phyloP scores from a whole-genome alignment of 2,888 invertebrate genomes.

The Pterostichus niger region DNA sequence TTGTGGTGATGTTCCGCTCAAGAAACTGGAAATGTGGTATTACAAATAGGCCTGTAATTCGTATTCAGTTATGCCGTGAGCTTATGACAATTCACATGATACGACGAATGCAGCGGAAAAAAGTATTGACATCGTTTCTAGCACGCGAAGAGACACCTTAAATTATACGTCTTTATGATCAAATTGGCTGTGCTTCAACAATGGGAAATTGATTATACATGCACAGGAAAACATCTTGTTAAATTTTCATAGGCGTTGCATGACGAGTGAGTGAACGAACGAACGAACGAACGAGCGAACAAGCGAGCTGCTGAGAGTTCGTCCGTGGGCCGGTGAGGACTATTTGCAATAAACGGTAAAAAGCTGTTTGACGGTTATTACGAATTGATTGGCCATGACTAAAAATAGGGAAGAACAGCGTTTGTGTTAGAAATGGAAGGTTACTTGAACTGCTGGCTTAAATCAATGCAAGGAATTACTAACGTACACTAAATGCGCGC shows the following conservation, averaged over 20 bases:
- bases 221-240: slow-evolving; percentile 57
- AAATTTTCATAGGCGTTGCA: slow-evolving; percentile 54
- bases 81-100: slow-evolving; percentile 52
- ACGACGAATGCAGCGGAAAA: slow-evolving; percentile 57
- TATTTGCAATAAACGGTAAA: slow-evolving; percentile 45
- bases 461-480: slow-evolving; percentile 2
- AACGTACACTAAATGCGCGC: not conserved
- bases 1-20: slow-evolving; percentile 33
- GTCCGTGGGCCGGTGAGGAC: not conserved
- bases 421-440: slow-evolving; percentile 10
- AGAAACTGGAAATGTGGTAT: slow-evolving; percentile 59
- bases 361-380: slow-evolving; percentile 50
- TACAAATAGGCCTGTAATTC: slow-evolving; percentile 62
- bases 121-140: slow-evolving; percentile 62
- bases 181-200: slow-evolving; percentile 53
- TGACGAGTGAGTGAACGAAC: slow-evolving; percentile 11
- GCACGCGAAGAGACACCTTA: slow-evolving; percentile 64
- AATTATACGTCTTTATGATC: slow-evolving; percentile 64
- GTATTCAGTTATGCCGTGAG: slow-evolving; percentile 58
- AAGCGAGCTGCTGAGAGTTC: not conserved
- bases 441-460: not conserved
- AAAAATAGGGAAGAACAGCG: slow-evolving; percentile 21
- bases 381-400: slow-evolving; percentile 55
- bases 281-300: not conserved
- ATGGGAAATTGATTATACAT: slow-evolving; percentile 62